Base-by-base conservation (phyloP, 2,888 invertebrate genomes). In the Synanthedon myopaeformis region DNA sequence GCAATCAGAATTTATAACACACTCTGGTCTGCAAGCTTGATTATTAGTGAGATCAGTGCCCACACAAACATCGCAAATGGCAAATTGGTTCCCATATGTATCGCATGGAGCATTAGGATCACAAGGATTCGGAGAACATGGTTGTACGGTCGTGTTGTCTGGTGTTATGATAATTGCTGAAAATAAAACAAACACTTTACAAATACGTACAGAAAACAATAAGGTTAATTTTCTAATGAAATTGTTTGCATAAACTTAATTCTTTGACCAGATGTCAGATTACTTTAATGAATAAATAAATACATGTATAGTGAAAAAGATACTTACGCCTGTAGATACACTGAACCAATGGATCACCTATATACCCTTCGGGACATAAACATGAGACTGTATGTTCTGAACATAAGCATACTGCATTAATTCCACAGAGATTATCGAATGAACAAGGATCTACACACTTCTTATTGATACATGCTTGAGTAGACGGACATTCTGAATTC, bases 321-420 rank as follows among this genome's bases (percentile, higher is more conserved):
- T 58, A 85, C 87, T 84, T 72, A 87, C 87, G 86, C 71, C 82
- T 70, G 60, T 84, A 82, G 56, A 91, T 87, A 74, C 95, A 95
- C 69, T 93, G 93, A 57, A 92, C 89, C 68, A 93, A 91, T 17
- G 95, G 92, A 87, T 96, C 93, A 54, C 96, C 96, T 57, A 92
- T 91, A 67, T 91, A 94, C 53, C 93, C 94, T 58, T 92, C 90
- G 48, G 91, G 89, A 70, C 96, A 96, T 51, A 90, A 80, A 70
- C 96, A 96, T 28, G 92, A 91, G n/a, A 95, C 93, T 3, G 94
- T 92, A 69, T 96, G 96, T 68, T 95, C 92, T 41, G 91, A 89
- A 48, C 94, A 94, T 64, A 90, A 86, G 69, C 96, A 96, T 53
- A 92, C 88, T 13, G 96, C 95, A 70, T 94, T 92, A 11, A 93